A percentile compares a stretch with the other conserved stretches of the same genome.
Evolutionary conservation across 2,113 vertebrate genomes (phyloP).

Genomic region (Empidonax alnorum): DNA sequence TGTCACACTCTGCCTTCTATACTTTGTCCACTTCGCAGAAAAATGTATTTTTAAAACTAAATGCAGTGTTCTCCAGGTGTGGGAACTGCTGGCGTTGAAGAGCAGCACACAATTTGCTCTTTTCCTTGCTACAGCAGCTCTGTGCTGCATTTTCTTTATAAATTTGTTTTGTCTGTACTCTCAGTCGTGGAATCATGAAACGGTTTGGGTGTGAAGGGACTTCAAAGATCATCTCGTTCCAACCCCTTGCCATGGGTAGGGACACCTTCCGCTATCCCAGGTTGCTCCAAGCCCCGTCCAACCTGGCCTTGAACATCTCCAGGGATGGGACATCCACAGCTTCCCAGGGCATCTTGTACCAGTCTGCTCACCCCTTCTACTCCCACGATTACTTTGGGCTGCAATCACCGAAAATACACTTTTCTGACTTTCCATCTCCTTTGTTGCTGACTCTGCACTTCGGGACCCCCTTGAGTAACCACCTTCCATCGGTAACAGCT

Average conservation of each 20-base stretch:
- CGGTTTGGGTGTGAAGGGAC: background rate
- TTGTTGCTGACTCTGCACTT: fast-evolving
- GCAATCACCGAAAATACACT: background rate
- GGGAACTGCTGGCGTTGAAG: background rate
- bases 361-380: background rate
- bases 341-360: background rate
- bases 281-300: background rate
- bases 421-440: background rate
- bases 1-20: background rate
- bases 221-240: background rate
- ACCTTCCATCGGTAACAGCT: background rate
- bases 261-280: background rate
- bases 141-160: background rate
- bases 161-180: background rate
- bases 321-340: no score
- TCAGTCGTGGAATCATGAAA: background rate
- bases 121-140: background rate
- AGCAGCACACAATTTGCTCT: background rate
- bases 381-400: background rate
- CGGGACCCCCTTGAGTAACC: background rate
- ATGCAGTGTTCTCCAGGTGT: background rate
- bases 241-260: background rate
- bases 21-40: background rate
- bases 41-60: background rate
- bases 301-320: background rate